These are phyloP conservation scores for Rutilus rutilus DNA, from an alignment of 2,113 vertebrate species.

Conservation along the genomic window DNA sequence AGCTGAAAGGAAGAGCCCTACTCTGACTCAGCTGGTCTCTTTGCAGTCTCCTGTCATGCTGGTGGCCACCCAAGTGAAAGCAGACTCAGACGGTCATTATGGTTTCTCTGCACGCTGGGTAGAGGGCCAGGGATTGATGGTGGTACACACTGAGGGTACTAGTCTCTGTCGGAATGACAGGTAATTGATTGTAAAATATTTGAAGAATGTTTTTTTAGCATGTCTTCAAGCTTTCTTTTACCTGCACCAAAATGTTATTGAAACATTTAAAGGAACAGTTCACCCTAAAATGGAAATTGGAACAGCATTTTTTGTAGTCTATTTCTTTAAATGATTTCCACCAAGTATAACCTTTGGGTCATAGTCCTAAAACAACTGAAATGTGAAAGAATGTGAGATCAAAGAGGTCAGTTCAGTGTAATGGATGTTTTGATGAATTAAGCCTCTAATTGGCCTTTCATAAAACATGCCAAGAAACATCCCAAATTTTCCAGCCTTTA, in stretches of 20 bases:
- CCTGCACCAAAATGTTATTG: not conserved
- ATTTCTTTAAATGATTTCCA: slow-evolving; percentile 6
- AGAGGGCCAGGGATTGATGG: slow-evolving; percentile 68
- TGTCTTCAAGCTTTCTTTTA: not conserved
- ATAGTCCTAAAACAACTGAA: slow-evolving; percentile 11
- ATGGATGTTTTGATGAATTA: slow-evolving; percentile 46
- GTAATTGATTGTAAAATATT: slow-evolving; percentile 55
- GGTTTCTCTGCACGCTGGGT: slow-evolving; percentile 61
- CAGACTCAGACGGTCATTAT: slow-evolving; percentile 59
- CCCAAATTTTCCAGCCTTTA: slow-evolving; percentile 48
- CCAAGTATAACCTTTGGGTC: not conserved
- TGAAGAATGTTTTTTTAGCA: not conserved
- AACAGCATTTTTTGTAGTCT: not conserved
- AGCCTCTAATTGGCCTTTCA: slow-evolving; percentile 33
- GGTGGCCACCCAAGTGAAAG: slow-evolving; percentile 66
- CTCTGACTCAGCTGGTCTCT: slow-evolving; percentile 72
- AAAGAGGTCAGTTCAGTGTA: slow-evolving; percentile 27
- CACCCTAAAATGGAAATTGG: not conserved
- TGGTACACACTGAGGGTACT: slow-evolving; percentile 60
- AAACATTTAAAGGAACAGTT: not conserved
- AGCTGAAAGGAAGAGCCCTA: slow-evolving; percentile 50
- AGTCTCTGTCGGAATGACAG: slow-evolving; percentile 71
- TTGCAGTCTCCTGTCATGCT: slow-evolving; percentile 69
- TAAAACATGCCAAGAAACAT: slow-evolving; percentile 30
- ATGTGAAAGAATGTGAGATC: slow-evolving; percentile 32